phyloP scores from a whole-genome alignment of 2,888 invertebrate genomes.

The Poecilobothrus nobilitatus region DNA sequence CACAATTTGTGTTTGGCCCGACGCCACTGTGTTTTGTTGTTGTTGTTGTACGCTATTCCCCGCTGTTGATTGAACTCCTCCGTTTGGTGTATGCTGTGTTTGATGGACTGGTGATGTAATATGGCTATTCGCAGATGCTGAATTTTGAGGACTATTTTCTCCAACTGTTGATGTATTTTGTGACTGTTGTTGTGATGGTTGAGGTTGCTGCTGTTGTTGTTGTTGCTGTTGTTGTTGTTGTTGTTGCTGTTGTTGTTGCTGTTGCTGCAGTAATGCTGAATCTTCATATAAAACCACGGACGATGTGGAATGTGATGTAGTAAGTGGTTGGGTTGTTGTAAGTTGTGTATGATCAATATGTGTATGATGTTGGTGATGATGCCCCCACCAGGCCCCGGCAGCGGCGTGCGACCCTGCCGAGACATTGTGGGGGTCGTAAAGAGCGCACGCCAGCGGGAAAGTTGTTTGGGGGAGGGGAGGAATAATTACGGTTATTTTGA shows the following conservation, averaged over 20 bases:
- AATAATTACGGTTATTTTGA: slow-evolving; percentile 46
- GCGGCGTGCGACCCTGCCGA: slow-evolving; percentile 48
- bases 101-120: slow-evolving; percentile 35
- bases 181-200: slow-evolving; percentile 33
- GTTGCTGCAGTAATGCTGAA: slow-evolving; percentile 38
- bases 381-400: slow-evolving; percentile 48
- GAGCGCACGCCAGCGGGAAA: slow-evolving; percentile 48
- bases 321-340: slow-evolving; percentile 44
- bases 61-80: slow-evolving; percentile 10
- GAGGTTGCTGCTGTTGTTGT: slow-evolving; percentile 32
- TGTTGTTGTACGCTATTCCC: slow-evolving; percentile 22
- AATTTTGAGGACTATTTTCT: slow-evolving; percentile 34
- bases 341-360: slow-evolving; percentile 44
- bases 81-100: slow-evolving; percentile 26
- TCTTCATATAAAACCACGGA: slow-evolving; percentile 52
- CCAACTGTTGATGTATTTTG: slow-evolving; percentile 33
- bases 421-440: slow-evolving; percentile 48
- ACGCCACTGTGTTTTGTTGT: slow-evolving; percentile 42
- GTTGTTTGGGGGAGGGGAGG: slow-evolving; percentile 46
- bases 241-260: slow-evolving; percentile 22
- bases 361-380: slow-evolving; percentile 37
- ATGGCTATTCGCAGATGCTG: slow-evolving; percentile 26
- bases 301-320: slow-evolving; percentile 47
- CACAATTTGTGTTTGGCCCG: slow-evolving; percentile 44
- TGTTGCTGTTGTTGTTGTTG: slow-evolving; percentile 36